Conservation (phyloP, 2,113 vertebrate species). For the Toxotes chatareus region DNA sequence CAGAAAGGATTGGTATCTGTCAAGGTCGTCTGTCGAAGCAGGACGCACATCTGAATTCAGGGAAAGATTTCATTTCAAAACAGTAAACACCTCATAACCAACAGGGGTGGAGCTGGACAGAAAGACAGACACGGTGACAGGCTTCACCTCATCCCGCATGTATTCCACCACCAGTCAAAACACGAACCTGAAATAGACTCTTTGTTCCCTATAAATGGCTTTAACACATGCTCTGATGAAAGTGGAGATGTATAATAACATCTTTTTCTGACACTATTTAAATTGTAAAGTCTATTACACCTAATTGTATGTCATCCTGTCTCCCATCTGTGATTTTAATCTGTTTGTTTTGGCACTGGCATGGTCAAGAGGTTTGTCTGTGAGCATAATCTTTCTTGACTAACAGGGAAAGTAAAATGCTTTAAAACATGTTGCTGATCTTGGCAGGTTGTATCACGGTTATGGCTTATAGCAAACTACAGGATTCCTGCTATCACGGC, state of each 20-base stretch:
- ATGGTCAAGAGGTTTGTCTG: slow-evolving; percentile 56
- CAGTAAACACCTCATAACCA: slow-evolving; percentile 30
- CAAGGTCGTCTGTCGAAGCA: slow-evolving; percentile 32
- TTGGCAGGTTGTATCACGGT: slow-evolving; percentile 76
- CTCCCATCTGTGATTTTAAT: slow-evolving; percentile 44
- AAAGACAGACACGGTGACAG: slow-evolving; percentile 36
- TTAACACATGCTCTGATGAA: slow-evolving; percentile 56
- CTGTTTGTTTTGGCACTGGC: slow-evolving; percentile 36
- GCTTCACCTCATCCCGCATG: slow-evolving; percentile 28
- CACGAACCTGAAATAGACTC: slow-evolving; percentile 48
- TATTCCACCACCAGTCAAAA: slow-evolving; percentile 53
- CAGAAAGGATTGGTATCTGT: neutral
- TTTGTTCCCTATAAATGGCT: slow-evolving; percentile 59
- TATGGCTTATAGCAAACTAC: slow-evolving; percentile 48
- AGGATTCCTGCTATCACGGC: slow-evolving; percentile 74
- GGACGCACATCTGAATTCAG: slow-evolving; percentile 11
- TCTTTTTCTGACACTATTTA: slow-evolving; percentile 63
- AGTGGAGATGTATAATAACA: slow-evolving; percentile 65
- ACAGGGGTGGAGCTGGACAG: neutral
- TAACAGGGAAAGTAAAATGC: slow-evolving; percentile 71
- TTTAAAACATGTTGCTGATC: slow-evolving; percentile 79
- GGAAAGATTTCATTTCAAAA: slow-evolving; percentile 54
- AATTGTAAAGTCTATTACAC: slow-evolving; percentile 66
- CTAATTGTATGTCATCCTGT: slow-evolving; percentile 56
- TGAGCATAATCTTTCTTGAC: slow-evolving; percentile 68